Percentiles rank a stretch among this genome's conserved stretches.
Evolutionary conservation across 64 coral and sea anemone species (phyloP).

Genomic region (Actinia tenebrosa): DNA sequence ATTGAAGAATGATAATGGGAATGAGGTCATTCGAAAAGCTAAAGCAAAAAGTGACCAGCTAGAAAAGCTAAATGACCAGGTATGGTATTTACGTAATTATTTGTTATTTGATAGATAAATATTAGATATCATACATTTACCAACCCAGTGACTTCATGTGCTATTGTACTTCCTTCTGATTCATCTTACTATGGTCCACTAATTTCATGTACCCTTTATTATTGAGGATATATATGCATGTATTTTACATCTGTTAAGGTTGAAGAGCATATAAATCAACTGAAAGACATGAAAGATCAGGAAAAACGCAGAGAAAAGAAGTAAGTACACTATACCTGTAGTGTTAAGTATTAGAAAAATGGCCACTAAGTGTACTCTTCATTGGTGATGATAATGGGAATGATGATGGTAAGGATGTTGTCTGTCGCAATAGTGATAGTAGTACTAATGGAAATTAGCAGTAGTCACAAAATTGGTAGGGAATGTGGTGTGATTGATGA

Average conservation of each 20-base stretch:
- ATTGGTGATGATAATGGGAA: no score
- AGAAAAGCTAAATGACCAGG: constrained; percentile 80
- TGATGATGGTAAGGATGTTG: no score
- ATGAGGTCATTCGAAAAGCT: constrained; percentile 40
- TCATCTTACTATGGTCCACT: no score
- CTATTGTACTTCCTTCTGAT: no score
- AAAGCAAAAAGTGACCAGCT: constrained; percentile 82
- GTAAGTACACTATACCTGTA: constrained; percentile 25
- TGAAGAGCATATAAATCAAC: constrained; percentile 67
- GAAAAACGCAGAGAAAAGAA: constrained; percentile 88
- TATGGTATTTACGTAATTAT: neutral
- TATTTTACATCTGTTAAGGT: constrained; percentile 36
- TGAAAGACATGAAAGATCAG: constrained; percentile 84
- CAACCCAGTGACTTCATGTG: no score
- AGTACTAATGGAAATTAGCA: no score
- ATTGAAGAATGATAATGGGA: constrained; percentile 49
- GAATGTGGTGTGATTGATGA: no score
- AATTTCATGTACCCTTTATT: neutral
- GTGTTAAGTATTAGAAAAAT: no score
- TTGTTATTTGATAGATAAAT: neutral
- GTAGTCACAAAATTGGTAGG: no score
- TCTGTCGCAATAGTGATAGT: no score
- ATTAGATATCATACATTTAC: no score
- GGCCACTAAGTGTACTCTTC: no score
- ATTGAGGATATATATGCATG: neutral